Evolutionary conservation across 2,888 invertebrate genomes (phyloP).

Genomic region (Hermaeophaga mercurialis): DNA sequence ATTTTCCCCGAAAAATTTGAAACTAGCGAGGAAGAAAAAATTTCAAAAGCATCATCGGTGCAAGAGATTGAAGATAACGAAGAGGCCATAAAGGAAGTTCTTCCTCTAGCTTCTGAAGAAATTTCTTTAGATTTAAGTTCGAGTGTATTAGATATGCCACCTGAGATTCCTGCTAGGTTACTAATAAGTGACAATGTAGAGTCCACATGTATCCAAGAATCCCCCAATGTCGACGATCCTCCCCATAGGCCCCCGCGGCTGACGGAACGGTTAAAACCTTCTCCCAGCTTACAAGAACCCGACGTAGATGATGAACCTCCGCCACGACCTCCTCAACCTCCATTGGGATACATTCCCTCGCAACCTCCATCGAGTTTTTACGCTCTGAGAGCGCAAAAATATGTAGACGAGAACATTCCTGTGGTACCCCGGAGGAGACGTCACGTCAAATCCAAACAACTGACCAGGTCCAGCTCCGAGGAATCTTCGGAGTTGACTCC

Average conservation of each 20-base stretch:
- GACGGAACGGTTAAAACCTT: constrained; percentile 27
- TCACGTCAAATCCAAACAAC: constrained; percentile 50
- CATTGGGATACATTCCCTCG: constrained; percentile 50
- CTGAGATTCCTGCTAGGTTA: neutral
- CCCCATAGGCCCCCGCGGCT: constrained; percentile 55
- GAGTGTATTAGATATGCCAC: constrained; percentile 1
- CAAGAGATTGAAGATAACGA: neutral
- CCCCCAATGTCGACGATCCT: constrained; percentile 51
- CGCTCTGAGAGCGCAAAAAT: constrained; percentile 51
- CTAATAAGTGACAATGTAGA: neutral
- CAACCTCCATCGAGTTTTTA: constrained; percentile 57
- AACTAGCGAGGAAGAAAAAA: constrained; percentile 11
- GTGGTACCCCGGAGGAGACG: constrained; percentile 59
- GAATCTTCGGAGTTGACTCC: constrained; percentile 38
- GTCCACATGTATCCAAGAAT: neutral
- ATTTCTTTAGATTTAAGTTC: neutral
- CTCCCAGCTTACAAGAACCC: constrained; percentile 40
- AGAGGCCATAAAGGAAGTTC: neutral
- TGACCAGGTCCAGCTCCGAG: constrained; percentile 48
- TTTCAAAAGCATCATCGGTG: neutral
- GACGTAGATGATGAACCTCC: constrained; percentile 52
- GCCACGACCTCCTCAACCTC: constrained; percentile 56
- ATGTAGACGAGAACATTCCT: constrained; percentile 54
- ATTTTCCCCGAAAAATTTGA: neutral
- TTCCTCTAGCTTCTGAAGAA: neutral